These are phyloP conservation scores for Pharmacophagus antenor DNA, from an alignment of 2,888 invertebrate genomes.

Conservation along the genomic window DNA sequence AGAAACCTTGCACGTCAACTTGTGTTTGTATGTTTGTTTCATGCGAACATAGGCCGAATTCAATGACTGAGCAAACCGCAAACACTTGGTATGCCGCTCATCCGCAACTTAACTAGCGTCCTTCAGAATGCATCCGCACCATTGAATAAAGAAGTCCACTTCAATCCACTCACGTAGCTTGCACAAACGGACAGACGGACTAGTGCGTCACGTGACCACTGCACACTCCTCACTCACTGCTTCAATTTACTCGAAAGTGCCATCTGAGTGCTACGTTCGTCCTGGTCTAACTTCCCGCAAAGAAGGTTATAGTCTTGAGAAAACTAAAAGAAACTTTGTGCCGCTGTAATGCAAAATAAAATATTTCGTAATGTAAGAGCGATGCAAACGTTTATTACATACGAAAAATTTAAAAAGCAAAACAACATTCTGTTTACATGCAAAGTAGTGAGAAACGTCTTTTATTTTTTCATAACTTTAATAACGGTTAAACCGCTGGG, in stretches of 20 bases:
- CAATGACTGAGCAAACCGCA: conserved; percentile 41
- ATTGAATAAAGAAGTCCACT: conserved; percentile 45
- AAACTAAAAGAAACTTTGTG: conserved; percentile 40
- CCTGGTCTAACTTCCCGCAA: conserved; percentile 53
- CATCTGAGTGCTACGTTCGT: conserved; percentile 55
- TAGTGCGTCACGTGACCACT: conserved; percentile 61
- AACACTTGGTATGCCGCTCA: conserved; percentile 56
- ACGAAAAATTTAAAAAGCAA: conserved; percentile 31
- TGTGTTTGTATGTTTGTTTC: conserved; percentile 17
- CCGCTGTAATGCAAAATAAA: conserved; percentile 45
- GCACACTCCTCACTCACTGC: conserved; percentile 63
- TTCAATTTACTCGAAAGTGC: conserved; percentile 78
- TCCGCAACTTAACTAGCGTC: conserved; percentile 44
- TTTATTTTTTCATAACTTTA: conserved; percentile 18
- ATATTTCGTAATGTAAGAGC: conserved; percentile 33
- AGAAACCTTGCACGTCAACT: not conserved
- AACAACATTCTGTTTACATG: conserved; percentile 29
- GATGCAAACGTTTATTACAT: conserved; percentile 36
- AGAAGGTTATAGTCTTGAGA: conserved; percentile 48
- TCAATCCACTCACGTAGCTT: conserved; percentile 67
- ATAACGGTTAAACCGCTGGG: conserved; percentile 4
- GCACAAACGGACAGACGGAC: conserved; percentile 60
- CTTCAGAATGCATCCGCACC: conserved; percentile 50
- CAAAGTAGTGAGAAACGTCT: conserved; percentile 17
- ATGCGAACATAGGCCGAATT: conserved; percentile 32